phyloP scores from a whole-genome alignment of 2,888 invertebrate species.

The Sinhomidia bicolor region DNA sequence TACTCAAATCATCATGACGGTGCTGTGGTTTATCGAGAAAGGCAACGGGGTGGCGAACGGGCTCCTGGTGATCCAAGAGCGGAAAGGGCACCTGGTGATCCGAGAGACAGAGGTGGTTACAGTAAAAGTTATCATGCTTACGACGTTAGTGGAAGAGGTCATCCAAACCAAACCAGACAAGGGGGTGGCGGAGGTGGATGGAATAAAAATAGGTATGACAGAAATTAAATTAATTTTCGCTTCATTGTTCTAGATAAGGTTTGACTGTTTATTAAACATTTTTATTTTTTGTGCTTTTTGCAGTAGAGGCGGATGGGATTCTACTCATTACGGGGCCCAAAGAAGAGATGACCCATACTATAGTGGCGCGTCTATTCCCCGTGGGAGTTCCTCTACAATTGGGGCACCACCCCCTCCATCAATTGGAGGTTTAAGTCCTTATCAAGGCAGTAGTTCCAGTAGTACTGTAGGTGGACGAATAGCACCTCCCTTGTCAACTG shows the following conservation, averaged over 20 bases:
- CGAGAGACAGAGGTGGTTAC: conserved; percentile 51
- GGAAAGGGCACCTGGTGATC: conserved; percentile 67
- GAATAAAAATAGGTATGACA: conserved; percentile 61
- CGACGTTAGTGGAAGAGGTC: conserved; percentile 15
- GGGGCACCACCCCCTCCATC: conserved; percentile 66
- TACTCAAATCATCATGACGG: conserved; percentile 8
- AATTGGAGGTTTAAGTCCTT: conserved; percentile 59
- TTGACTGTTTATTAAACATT: not conserved
- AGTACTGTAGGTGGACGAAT: conserved; percentile 65
- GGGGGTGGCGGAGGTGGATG: conserved; percentile 56
- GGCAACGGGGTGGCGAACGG: conserved; percentile 40
- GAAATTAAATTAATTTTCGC: not conserved
- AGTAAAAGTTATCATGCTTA: conserved; percentile 38
- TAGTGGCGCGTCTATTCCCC: conserved; percentile 33
- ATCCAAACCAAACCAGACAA: conserved; percentile 37
- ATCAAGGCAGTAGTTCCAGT: conserved; percentile 66
- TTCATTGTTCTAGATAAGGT: not conserved
- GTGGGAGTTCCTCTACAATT: conserved; percentile 31
- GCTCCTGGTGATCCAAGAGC: conserved; percentile 70
- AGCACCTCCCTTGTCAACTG: conserved; percentile 69
- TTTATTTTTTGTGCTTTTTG: too few species aligned
- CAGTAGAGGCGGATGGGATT: conserved; percentile 59
- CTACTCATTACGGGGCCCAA: conserved; percentile 54
- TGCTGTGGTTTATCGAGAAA: conserved; percentile 55
- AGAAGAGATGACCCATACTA: conserved; percentile 65